phyloP scores from a whole-genome alignment of 2,797 vertebrate species.

The Chiloscyllium punctatum region DNA sequence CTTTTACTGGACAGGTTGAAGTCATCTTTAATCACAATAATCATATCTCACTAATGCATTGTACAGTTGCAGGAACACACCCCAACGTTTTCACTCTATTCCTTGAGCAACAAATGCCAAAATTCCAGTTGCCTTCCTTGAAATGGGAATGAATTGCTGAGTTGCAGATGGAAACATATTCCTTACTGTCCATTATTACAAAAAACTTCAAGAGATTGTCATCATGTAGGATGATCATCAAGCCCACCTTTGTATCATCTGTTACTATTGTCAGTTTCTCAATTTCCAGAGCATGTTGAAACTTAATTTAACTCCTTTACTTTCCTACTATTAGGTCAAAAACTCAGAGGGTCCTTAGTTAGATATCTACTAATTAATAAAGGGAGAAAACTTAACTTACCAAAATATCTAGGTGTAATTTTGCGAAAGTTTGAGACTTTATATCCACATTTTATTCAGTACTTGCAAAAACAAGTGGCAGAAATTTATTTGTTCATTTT shows the following conservation, averaged over 20 bases:
- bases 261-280: neutral
- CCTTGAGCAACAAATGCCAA: too few species aligned
- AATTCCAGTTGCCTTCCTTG: too few species aligned
- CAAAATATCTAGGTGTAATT: neutral
- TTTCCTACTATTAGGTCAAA: neutral
- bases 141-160: too few species aligned
- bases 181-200: neutral
- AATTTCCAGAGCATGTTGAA: neutral
- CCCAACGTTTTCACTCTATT: too few species aligned
- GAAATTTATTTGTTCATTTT: neutral
- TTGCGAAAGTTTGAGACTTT: neutral
- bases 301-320: neutral
- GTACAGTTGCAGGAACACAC: too few species aligned
- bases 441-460: neutral
- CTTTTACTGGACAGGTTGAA: too few species aligned
- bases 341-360: neutral
- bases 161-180: neutral
- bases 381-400: neutral
- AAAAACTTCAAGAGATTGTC: neutral
- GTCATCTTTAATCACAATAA: too few species aligned
- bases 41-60: too few species aligned
- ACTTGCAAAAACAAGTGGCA: neutral
- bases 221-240: neutral
- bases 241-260: neutral
- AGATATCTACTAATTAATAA: neutral